Percentiles rank a stretch among this genome's conserved stretches.
These are phyloP conservation scores for Vulpes ferrilata DNA, from an alignment of 2,113 vertebrate genomes.

Conservation along the genomic window DNA sequence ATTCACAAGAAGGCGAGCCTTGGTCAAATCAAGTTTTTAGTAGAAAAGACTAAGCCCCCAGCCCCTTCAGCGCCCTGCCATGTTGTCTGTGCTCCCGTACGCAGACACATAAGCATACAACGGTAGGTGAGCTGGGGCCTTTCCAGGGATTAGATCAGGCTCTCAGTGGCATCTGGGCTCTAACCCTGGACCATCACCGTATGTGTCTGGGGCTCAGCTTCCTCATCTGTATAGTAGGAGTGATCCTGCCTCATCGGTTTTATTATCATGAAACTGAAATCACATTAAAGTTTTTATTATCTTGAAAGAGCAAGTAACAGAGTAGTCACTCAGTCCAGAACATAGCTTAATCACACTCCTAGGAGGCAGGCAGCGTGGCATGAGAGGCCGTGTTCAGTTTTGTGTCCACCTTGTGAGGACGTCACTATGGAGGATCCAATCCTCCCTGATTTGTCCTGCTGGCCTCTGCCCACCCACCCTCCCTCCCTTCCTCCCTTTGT, in stretches of 20 bases:
- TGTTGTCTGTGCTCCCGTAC: rapidly evolving
- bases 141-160: background rate
- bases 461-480: background rate
- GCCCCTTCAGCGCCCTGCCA: rapidly evolving
- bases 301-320: background rate
- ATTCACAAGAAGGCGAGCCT: background rate
- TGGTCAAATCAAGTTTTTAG: background rate
- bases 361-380: background rate
- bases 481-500: rapidly evolving
- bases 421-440: background rate
- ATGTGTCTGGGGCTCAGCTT: background rate
- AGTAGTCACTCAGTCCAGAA: background rate
- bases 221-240: background rate
- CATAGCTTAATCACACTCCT: background rate
- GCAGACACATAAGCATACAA: background rate
- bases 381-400: background rate
- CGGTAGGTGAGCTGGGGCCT: background rate
- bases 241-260: background rate
- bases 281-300: background rate
- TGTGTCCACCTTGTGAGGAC: background rate
- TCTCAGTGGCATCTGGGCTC: background rate
- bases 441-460: background rate
- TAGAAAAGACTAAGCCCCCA: background rate
- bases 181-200: background rate
- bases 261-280: background rate